phyloP scores from a whole-genome alignment of 2,888 invertebrate genomes.

The Ormia ochracea region DNA sequence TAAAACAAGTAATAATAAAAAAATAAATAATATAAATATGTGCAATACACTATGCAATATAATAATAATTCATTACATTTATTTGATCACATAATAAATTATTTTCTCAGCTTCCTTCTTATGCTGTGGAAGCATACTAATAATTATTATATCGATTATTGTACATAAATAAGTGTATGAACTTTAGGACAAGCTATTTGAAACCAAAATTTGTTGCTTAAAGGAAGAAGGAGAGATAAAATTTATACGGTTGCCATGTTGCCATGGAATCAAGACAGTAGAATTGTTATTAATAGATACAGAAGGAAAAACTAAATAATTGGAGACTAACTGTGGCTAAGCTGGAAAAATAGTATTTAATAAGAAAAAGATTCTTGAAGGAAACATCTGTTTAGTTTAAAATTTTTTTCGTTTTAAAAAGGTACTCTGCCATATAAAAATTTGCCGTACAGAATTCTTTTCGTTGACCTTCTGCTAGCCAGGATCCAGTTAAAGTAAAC shows the following conservation, averaged over 20 bases:
- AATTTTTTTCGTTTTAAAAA: too few species aligned
- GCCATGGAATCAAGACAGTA: neutral
- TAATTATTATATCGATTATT: slow-evolving; percentile 1
- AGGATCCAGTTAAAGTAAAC: too few species aligned
- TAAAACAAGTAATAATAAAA: too few species aligned
- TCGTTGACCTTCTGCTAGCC: too few species aligned
- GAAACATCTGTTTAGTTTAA: too few species aligned
- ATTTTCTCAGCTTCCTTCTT: neutral
- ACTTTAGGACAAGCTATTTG: neutral
- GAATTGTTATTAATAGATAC: neutral
- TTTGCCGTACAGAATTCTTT: too few species aligned
- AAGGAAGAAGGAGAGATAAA: neutral
- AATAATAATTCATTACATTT: neutral
- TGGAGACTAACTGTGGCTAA: too few species aligned
- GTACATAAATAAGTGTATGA: neutral
- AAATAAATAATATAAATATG: too few species aligned
- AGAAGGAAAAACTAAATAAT: too few species aligned
- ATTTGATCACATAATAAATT: neutral
- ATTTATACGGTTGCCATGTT: neutral
- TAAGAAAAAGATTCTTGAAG: too few species aligned
- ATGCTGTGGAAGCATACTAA: neutral
- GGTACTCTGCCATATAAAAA: too few species aligned
- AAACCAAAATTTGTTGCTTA: neutral
- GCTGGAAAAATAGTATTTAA: too few species aligned
- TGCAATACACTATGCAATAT: neutral